Percentiles rank a stretch among this genome's conserved stretches.
These are phyloP conservation scores for Junonia oenone DNA, from an alignment of 2,888 invertebrate species.

Conservation along the genomic window DNA sequence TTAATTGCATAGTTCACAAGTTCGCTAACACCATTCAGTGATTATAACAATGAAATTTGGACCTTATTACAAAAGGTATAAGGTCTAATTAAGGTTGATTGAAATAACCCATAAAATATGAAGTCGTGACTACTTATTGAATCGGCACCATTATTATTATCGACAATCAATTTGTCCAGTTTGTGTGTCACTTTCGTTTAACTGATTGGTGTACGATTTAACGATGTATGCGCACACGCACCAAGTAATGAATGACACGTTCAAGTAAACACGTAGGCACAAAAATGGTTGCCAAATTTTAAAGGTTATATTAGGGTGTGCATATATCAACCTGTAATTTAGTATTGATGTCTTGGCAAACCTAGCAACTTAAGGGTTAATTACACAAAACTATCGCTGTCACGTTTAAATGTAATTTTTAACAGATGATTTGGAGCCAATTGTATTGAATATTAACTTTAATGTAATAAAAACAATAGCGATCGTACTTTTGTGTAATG, in stretches of 20 bases:
- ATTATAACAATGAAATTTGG: background rate
- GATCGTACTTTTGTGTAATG: too few relatives aligned
- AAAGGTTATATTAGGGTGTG: too few relatives aligned
- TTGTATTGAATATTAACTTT: too few relatives aligned
- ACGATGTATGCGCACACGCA: background rate
- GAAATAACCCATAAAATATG: background rate
- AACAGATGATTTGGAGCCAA: too few relatives aligned
- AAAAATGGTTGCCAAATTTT: too few relatives aligned
- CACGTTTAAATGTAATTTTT: too few relatives aligned
- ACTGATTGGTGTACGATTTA: conserved; percentile 2
- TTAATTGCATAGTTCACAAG: background rate
- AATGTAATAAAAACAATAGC: too few relatives aligned
- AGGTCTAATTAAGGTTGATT: background rate
- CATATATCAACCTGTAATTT: too few relatives aligned
- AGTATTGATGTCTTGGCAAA: too few relatives aligned
- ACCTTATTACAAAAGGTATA: background rate
- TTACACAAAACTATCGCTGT: too few relatives aligned
- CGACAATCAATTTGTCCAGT: conserved; percentile 33
- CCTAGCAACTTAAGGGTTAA: too few relatives aligned
- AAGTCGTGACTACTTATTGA: conserved; percentile 10
- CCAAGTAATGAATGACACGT: background rate
- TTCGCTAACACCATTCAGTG: background rate
- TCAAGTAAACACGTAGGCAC: background rate
- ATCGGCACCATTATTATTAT: conserved; percentile 23
- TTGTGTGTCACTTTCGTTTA: conserved; percentile 25